Evolutionary conservation across 2,113 vertebrate species (phyloP).

Genomic region (Morone saxatilis): DNA sequence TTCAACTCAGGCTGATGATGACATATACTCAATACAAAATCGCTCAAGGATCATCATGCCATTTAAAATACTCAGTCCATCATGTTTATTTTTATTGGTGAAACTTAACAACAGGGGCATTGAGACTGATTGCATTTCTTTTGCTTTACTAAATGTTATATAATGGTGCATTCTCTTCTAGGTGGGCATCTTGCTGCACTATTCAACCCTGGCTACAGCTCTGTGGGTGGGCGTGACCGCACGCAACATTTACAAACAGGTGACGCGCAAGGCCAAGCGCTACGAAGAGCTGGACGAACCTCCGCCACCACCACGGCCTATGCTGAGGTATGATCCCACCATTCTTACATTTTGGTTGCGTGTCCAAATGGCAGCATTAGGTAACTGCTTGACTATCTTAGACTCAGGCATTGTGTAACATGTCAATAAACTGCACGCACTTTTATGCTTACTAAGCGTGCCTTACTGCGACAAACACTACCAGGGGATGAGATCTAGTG

Average conservation of each 20-base stretch:
- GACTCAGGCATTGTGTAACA: no score
- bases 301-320: slow-evolving; percentile 93
- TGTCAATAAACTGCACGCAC: neutral
- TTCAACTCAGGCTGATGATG: slow-evolving; percentile 3
- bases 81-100: slow-evolving; percentile 1
- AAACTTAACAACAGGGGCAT: neutral
- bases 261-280: slow-evolving; percentile 93
- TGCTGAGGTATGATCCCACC: slow-evolving; percentile 90
- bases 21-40: neutral
- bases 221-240: slow-evolving; percentile 97
- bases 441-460: neutral
- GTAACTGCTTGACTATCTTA: neutral
- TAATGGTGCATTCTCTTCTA: slow-evolving; percentile 55
- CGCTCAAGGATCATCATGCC: slow-evolving; percentile 3
- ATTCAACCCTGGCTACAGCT: slow-evolving; percentile 95
- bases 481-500: neutral
- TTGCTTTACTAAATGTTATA: neutral
- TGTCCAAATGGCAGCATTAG: neutral
- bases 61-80: slow-evolving; percentile 3
- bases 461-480: neutral
- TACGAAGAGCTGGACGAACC: slow-evolving; percentile 96
- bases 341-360: neutral
- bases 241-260: slow-evolving; percentile 98
- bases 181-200: slow-evolving; percentile 98
- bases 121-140: neutral